phyloP scores from a whole-genome alignment of 2,113 vertebrate genomes.

The Brienomyrus brachyistius region DNA sequence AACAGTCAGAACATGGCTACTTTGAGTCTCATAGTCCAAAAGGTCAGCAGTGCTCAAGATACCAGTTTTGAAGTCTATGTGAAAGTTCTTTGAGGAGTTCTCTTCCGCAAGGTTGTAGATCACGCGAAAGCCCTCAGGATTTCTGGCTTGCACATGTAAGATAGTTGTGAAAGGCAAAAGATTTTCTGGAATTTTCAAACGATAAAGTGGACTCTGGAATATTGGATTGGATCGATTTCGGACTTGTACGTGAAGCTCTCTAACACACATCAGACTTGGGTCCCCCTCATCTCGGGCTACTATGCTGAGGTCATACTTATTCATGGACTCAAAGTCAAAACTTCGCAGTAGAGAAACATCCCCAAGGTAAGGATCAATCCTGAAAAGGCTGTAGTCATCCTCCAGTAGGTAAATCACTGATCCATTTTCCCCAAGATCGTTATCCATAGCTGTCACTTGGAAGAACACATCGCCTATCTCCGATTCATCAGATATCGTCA shows the following conservation, averaged over 20 bases:
- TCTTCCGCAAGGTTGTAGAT: conserved; percentile 90
- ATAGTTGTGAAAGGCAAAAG: conserved; percentile 79
- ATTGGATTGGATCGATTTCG: conserved; percentile 87
- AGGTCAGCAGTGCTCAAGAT: conserved; percentile 76
- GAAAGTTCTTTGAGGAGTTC: conserved; percentile 73
- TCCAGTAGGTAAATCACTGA: conserved; percentile 71
- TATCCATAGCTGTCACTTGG: conserved; percentile 78
- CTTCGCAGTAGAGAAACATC: conserved; percentile 83
- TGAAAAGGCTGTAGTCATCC: conserved; percentile 80
- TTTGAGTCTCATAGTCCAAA: conserved; percentile 80
- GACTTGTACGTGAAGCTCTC: conserved; percentile 77
- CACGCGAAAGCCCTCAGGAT: conserved; percentile 85
- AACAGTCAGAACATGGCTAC: conserved; percentile 70
- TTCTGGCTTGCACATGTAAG: conserved; percentile 88
- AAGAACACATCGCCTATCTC: conserved; percentile 90
- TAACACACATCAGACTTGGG: conserved; percentile 60
- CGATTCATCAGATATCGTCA: conserved; percentile 72
- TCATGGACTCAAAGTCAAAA: conserved; percentile 81
- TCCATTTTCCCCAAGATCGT: conserved; percentile 74
- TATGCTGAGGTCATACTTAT: conserved; percentile 80
- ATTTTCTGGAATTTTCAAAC: conserved; percentile 83
- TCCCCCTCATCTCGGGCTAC: conserved; percentile 72
- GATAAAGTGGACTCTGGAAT: conserved; percentile 85
- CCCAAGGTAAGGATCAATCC: conserved; percentile 81
- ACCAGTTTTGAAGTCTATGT: conserved; percentile 87